Conservation (phyloP, 2,888 invertebrate species). For the Andrena haemorrhoa region DNA sequence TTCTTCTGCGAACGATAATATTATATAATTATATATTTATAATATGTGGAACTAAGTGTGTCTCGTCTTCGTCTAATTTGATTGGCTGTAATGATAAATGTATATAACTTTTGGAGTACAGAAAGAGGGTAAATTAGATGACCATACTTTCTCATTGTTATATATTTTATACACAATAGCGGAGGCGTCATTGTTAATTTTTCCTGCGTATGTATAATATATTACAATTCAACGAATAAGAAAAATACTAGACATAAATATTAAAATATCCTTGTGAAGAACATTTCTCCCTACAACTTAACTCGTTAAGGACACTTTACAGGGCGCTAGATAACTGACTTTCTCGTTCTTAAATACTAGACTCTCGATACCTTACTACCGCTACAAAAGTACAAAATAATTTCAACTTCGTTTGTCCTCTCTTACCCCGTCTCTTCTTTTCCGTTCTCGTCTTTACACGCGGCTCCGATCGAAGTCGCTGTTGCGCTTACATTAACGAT, state of each 20-base stretch:
- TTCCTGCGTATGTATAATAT: slow-evolving; percentile 72
- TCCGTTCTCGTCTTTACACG: slow-evolving; percentile 24
- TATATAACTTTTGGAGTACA: slow-evolving; percentile 55
- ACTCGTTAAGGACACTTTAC: slow-evolving; percentile 63
- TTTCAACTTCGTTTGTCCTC: slow-evolving; percentile 65
- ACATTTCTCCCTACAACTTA: slow-evolving; percentile 57
- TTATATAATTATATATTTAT: slow-evolving; percentile 31
- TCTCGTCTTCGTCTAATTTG: slow-evolving; percentile 49
- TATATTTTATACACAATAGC: slow-evolving; percentile 68
- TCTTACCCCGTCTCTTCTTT: slow-evolving; percentile 28
- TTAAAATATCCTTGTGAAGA: slow-evolving; percentile 65
- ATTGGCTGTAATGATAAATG: slow-evolving; percentile 59
- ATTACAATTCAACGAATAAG: slow-evolving; percentile 72
- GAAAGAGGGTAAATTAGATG: slow-evolving; percentile 51
- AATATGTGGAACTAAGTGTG: slow-evolving; percentile 41
- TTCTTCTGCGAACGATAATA: slow-evolving; percentile 58
- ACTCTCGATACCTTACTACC: slow-evolving; percentile 20
- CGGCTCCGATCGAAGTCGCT: slow-evolving; percentile 51
- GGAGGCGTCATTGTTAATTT: slow-evolving; percentile 68
- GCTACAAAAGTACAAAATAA: slow-evolving; percentile 81
- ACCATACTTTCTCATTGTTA: slow-evolving; percentile 65
- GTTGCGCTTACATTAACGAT: slow-evolving; percentile 75
- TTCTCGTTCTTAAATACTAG: slow-evolving; percentile 35
- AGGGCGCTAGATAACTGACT: slow-evolving; percentile 51
- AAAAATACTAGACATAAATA: slow-evolving; percentile 67